These are phyloP conservation scores for Agrotis segetum DNA, from an alignment of 2,888 invertebrate genomes.

Conservation along the genomic window DNA sequence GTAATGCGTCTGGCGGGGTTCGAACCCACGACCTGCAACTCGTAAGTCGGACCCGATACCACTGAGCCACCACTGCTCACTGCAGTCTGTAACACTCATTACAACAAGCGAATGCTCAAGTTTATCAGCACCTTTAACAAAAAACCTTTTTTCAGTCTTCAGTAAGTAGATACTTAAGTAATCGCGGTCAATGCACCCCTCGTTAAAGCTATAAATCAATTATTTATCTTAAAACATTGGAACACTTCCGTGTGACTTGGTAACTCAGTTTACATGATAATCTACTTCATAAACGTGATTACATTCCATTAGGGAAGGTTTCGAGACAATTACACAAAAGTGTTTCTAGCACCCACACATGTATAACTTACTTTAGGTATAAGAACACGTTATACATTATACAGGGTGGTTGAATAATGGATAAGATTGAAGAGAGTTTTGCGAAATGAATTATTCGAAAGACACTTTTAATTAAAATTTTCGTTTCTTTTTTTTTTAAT, in stretches of 20 bases:
- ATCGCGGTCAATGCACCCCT: conserved; percentile 8
- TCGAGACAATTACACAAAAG: conserved; percentile 45
- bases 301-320: conserved; percentile 39
- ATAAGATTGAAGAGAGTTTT: neutral
- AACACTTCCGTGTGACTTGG: conserved; percentile 35
- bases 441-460: neutral
- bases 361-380: neutral
- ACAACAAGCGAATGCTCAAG: too few species aligned
- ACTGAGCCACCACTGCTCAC: too few species aligned
- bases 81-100: too few species aligned
- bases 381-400: neutral
- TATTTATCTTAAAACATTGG: conserved; percentile 53
- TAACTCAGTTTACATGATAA: conserved; percentile 50
- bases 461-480: too few species aligned
- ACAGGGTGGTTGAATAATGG: too few species aligned
- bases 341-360: conserved; percentile 26
- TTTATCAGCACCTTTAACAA: neutral
- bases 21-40: too few species aligned
- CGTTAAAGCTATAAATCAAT: conserved; percentile 36
- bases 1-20: too few species aligned
- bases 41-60: too few species aligned
- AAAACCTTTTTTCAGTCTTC: neutral
- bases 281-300: conserved; percentile 55
- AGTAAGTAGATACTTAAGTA: conserved; percentile 1
- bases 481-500: too few species aligned